phyloP scores from a whole-genome alignment of 2,888 invertebrate genomes.

The Synanthedon tipuliformis region DNA sequence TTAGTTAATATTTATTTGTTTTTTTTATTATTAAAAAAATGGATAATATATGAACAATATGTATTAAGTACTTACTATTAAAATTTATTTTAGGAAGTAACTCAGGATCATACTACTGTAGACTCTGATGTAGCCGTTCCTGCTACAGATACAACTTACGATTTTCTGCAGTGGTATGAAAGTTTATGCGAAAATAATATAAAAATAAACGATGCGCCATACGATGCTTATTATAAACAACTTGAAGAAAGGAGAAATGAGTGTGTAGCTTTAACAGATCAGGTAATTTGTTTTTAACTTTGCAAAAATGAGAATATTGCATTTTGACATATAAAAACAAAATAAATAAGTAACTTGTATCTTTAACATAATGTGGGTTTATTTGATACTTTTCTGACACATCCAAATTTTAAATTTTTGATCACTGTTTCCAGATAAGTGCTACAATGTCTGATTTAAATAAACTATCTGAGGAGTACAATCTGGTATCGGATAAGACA shows the following conservation, averaged over 20 bases:
- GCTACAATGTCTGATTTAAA: slow-evolving; percentile 78
- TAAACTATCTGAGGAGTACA: slow-evolving; percentile 81
- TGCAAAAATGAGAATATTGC: neutral
- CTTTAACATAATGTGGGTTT: neutral
- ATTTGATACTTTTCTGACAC: neutral
- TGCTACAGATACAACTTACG: slow-evolving; percentile 71
- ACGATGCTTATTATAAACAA: slow-evolving; percentile 78
- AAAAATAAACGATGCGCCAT: slow-evolving; percentile 76
- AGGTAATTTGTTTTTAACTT: slow-evolving; percentile 48
- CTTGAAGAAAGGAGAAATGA: slow-evolving; percentile 75
- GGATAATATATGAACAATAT: too few species aligned
- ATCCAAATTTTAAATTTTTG: neutral
- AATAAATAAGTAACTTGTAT: too few species aligned
- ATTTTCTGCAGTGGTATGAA: slow-evolving; percentile 84
- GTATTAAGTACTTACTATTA: too few species aligned
- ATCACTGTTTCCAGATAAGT: slow-evolving; percentile 65
- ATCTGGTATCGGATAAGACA: slow-evolving; percentile 91
- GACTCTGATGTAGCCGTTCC: slow-evolving; percentile 20
- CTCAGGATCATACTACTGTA: slow-evolving; percentile 7
- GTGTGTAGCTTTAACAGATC: slow-evolving; percentile 75
- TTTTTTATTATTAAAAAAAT: neutral
- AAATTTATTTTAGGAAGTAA: slow-evolving; percentile 15
- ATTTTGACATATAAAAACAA: too few species aligned
- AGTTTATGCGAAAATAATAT: slow-evolving; percentile 77
- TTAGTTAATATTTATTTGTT: slow-evolving; percentile 15